Base-by-base conservation (phyloP, 2,113 vertebrate species). In the Myiozetetes cayanensis region DNA sequence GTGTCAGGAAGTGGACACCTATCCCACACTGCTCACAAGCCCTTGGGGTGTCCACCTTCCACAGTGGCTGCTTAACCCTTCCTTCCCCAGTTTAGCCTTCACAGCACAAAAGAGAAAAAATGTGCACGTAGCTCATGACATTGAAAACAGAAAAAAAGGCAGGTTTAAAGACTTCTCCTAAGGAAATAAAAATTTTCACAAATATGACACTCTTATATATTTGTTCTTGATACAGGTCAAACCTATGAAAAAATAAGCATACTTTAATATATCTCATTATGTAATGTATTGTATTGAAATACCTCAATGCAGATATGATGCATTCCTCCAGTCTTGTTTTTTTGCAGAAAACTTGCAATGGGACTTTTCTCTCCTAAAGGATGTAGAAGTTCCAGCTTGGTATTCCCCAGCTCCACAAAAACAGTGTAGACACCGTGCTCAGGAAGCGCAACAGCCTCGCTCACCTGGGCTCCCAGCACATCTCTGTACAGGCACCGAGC, bases 271-370 rank as follows among this genome's bases (percentile, higher is more conserved):
- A 56, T 66, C 21, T 93, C 87, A 66, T 24, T 41, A 50, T 2
- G 61, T 25, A 7, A 82, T 47, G 59, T 17, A 63, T 20, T 58
- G 28, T 18, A 16, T 70, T 67, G 76, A 83, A 84, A 66, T 98
- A 99, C 99, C 99, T 99, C 99, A 22, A 99, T 98, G 94, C 99
- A 99, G 94, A 99, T 98, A 82, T 99, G 99, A 93, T 99, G 99
- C 98, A 99, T 98, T 74, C 99, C 99, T 94, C 99, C 99, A 28
- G 98, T 96, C 89, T 98, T 98, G 96, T 99, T 99, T 95, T 99
- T 99, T 94, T 98, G 98, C 83, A 99, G 97, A 95, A 99, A 99
- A 52, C 98, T 98, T 73, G 98, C 80, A 31, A 99, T 98, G 2
- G 99, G 99, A 93, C 99, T 99, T 78, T 98, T 97, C 33, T 98